phyloP scores from a whole-genome alignment of 2,113 vertebrate species.

The Paracanthobrama guichenoti region DNA sequence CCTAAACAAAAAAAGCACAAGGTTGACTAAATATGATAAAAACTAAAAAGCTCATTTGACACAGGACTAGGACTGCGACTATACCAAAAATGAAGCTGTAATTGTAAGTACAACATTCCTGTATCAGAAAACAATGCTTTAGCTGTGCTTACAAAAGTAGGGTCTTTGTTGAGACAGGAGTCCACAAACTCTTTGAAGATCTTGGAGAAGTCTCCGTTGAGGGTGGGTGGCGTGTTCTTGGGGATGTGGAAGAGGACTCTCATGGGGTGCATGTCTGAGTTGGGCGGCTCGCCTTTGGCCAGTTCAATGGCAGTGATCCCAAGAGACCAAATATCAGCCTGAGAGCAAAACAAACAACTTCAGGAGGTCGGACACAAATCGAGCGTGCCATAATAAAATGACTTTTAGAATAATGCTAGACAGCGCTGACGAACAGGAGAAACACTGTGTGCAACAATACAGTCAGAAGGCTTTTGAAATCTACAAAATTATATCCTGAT shows the following conservation, averaged over 20 bases:
- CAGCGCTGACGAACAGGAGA: no score
- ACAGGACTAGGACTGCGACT: no score
- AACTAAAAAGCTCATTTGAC: no score
- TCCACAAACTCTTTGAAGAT: conserved; percentile 89
- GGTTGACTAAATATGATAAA: no score
- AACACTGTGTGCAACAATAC: no score
- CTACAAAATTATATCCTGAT: no score
- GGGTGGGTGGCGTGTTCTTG: conserved; percentile 86
- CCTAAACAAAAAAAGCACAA: no score
- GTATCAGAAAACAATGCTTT: background rate
- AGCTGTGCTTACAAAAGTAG: conserved; percentile 82
- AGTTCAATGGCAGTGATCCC: conserved; percentile 89
- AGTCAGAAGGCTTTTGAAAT: no score
- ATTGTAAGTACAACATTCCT: background rate
- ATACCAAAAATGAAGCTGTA: no score
- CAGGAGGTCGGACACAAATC: background rate
- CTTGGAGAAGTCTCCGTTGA: conserved; percentile 86
- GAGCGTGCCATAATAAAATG: background rate
- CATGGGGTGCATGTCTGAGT: conserved; percentile 91
- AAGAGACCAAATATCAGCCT: conserved; percentile 91
- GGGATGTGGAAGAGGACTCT: conserved; percentile 89
- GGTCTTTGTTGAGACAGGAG: conserved; percentile 88
- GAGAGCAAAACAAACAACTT: conserved; percentile 19
- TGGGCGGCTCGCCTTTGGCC: conserved; percentile 88
- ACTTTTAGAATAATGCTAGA: background rate